phyloP scores from a whole-genome alignment of 2,113 vertebrate species.

The Entomyzon cyanotis region DNA sequence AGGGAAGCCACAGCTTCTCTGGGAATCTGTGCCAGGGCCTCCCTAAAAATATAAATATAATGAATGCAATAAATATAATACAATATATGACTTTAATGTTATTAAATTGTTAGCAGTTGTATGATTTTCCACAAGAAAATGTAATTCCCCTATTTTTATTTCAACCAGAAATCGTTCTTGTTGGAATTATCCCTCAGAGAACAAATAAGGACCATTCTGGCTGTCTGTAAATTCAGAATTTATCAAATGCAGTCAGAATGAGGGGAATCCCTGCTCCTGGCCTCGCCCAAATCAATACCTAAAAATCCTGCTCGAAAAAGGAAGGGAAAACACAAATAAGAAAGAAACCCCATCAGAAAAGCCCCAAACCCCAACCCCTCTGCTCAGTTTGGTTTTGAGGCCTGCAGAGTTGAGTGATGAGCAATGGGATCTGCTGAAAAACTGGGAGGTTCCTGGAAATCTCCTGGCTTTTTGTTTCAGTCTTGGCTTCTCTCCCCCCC shows the following conservation, averaged over 20 bases:
- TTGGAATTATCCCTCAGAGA: not conserved
- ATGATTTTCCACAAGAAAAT: not conserved
- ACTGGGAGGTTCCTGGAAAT: conserved; percentile 7
- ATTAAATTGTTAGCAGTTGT: not conserved
- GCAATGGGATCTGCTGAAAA: not conserved
- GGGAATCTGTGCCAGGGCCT: not conserved
- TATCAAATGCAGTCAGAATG: too few species aligned
- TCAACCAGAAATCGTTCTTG: not conserved
- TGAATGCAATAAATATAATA: too few species aligned
- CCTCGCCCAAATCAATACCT: not conserved
- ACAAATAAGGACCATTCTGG: rapidly evolving
- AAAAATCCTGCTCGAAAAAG: not conserved
- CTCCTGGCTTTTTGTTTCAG: not conserved
- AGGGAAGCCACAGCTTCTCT: not conserved
- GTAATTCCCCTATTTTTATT: not conserved
- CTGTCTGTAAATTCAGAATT: not conserved
- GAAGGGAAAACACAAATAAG: conserved; percentile 5
- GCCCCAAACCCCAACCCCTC: not conserved
- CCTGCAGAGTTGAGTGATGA: not conserved
- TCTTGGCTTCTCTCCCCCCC: not conserved
- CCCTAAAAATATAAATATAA: rapidly evolving
- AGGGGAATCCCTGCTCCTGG: not conserved
- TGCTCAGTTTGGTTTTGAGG: conserved; percentile 32
- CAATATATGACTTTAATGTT: not conserved
- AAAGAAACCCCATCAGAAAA: not conserved